Base-by-base conservation (phyloP, 2,888 invertebrate species). In the Epinotia bilunana region DNA sequence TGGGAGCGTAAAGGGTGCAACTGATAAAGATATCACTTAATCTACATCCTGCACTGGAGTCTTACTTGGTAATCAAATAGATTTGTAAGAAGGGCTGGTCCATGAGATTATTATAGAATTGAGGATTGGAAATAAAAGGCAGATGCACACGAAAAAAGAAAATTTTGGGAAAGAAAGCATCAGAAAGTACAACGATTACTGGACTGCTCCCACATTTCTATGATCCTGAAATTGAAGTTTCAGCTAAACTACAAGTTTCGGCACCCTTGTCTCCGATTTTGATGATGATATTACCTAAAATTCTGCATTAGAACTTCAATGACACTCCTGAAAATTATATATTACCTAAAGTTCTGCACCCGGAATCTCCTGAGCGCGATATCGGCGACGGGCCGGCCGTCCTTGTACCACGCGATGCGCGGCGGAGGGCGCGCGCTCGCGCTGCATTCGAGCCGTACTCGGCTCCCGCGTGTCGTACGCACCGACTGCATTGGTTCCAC, bases 351-450 rank as follows among this genome's bases (percentile, higher is more conserved):
- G 86, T 94, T 95, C 84, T 94, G 95, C 93, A 96, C 95, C 90
- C 95, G 95, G 86, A 95, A 93, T 84, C 94, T 90, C 80, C 93
- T 91, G 78, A 94, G 93, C 76, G 95, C 95, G 84, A 95, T 95
- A 82, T 96, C 94, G 74, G 95, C 94, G 80, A 95, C 95, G 82
- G 95, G 95, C 84, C 93, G 93, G 80, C 96, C 96, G 93, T 97
- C 96, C 91, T 96, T 96, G 93, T 95, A 96, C 98, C 98, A 98
- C 82, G 96, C 95, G 82, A 98, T 96, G 80, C 96, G 95, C 43
- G 98, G 98, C 78, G 96, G 95, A 61, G 98, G 98, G 81, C 96
- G 95, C 53, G 97, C 97, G 88, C 95, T 95, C 80, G 97, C 96
- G 80, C 95, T 95, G 89, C 98, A 98, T 83, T 96, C 95, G 84